Percentiles rank a stretch among this genome's conserved stretches.
These are phyloP conservation scores for Blomia tropicalis DNA, from an alignment of 2,888 invertebrate genomes.

Conservation along the genomic window DNA sequence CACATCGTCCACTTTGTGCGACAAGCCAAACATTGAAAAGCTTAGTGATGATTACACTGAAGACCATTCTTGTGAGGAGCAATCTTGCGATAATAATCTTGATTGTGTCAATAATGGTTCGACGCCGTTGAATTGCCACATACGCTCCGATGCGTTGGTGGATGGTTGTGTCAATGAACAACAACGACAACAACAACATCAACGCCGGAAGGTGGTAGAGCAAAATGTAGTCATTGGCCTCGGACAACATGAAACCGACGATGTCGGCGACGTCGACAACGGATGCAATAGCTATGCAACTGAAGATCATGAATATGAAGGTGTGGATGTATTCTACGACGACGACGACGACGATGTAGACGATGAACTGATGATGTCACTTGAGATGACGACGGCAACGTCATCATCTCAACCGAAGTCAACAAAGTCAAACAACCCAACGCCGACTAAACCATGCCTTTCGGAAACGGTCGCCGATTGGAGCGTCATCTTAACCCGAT, in stretches of 20 bases:
- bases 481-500: conserved; percentile 12
- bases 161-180: conserved; percentile 8
- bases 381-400: neutral
- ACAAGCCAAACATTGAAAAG: neutral
- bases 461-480: conserved; percentile 15
- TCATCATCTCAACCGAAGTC: no score
- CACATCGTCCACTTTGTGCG: conserved; percentile 5
- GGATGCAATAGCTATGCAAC: no score
- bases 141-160: neutral
- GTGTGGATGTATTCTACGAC: neutral
- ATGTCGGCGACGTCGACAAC: neutral
- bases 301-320: neutral
- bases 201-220: conserved; percentile 7
- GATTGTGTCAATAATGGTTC: conserved; percentile 8
- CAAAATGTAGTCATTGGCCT: conserved; percentile 8
- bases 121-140: conserved; percentile 1
- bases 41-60: conserved; percentile 3
- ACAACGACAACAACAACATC: no score
- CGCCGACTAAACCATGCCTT: neutral
- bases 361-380: conserved; percentile 15
- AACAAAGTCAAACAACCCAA: neutral
- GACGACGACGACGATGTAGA: neutral
- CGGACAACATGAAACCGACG: neutral
- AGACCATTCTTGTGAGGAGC: neutral
- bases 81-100: neutral